These are phyloP conservation scores for Damaliscus lunatus DNA, from an alignment of 2,113 vertebrate species.

Conservation along the genomic window DNA sequence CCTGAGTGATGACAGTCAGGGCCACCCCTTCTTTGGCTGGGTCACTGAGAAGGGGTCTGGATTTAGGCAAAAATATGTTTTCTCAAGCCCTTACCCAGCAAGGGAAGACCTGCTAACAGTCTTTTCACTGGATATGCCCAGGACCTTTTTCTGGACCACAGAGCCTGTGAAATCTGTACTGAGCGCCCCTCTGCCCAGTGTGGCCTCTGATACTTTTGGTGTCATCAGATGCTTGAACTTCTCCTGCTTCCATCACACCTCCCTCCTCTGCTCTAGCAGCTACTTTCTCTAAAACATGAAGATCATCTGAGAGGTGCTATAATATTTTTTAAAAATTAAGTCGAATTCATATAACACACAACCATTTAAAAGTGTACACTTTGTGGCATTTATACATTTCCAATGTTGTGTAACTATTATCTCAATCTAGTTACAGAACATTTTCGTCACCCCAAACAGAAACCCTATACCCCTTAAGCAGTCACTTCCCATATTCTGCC, in stretches of 20 bases:
- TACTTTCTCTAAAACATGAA: neutral
- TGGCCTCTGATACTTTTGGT: neutral
- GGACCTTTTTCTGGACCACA: neutral
- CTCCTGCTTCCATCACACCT: neutral
- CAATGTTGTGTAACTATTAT: neutral
- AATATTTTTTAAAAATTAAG: neutral
- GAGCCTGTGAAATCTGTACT: neutral
- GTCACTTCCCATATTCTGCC: neutral
- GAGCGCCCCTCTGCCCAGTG: neutral
- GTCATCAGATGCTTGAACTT: neutral
- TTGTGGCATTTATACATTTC: neutral
- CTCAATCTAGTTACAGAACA: neutral
- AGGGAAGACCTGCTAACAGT: neutral
- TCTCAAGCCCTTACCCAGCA: neutral
- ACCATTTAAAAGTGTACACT: neutral
- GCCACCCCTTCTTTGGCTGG: neutral
- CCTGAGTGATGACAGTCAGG: neutral
- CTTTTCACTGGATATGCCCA: neutral
- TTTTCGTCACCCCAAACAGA: neutral
- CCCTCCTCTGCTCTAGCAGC: neutral
- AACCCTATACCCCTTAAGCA: neutral
- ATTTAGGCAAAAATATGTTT: neutral
- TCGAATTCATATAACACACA: neutral
- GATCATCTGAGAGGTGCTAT: neutral
- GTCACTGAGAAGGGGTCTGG: neutral